phyloP scores from a whole-genome alignment of 2,888 invertebrate species.

The Ophioninae sp. region DNA sequence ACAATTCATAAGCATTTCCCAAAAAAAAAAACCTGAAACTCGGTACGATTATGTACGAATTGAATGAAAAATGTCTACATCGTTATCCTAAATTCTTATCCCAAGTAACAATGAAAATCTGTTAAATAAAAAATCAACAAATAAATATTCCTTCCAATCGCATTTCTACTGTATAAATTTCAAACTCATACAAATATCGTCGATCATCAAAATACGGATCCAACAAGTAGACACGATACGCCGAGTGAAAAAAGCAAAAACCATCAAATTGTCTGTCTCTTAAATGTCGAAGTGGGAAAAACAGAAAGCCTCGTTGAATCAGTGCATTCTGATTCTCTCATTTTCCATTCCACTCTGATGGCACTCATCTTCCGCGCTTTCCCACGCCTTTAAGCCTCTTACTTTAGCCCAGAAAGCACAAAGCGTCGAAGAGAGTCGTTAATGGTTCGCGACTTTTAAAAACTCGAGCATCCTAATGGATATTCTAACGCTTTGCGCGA shows the following conservation, averaged over 20 bases:
- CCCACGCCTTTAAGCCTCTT: conserved; percentile 67
- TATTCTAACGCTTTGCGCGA: conserved; percentile 61
- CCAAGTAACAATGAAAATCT: too few relatives aligned
- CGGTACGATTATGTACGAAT: too few relatives aligned
- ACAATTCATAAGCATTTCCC: too few relatives aligned
- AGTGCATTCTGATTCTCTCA: conserved; percentile 22
- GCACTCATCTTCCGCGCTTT: conserved; percentile 59
- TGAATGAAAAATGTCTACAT: too few relatives aligned
- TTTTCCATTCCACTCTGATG: conserved; percentile 21
- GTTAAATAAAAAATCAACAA: too few relatives aligned
- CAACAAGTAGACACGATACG: not conserved
- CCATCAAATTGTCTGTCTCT: not conserved
- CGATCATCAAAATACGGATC: not conserved
- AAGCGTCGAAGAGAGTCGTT: conserved; percentile 61
- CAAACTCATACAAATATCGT: not conserved
- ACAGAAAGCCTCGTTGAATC: not conserved
- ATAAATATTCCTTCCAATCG: too few relatives aligned
- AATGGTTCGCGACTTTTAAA: conserved; percentile 70
- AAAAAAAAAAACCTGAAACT: too few relatives aligned
- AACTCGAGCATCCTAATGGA: conserved; percentile 64
- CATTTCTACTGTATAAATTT: not conserved
- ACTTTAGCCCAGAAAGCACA: conserved; percentile 25
- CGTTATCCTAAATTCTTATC: too few relatives aligned
- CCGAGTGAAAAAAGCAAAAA: not conserved
- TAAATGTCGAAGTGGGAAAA: not conserved